phyloP scores from a whole-genome alignment of 1,140 invertebrate species.

The Euschistus heros region DNA sequence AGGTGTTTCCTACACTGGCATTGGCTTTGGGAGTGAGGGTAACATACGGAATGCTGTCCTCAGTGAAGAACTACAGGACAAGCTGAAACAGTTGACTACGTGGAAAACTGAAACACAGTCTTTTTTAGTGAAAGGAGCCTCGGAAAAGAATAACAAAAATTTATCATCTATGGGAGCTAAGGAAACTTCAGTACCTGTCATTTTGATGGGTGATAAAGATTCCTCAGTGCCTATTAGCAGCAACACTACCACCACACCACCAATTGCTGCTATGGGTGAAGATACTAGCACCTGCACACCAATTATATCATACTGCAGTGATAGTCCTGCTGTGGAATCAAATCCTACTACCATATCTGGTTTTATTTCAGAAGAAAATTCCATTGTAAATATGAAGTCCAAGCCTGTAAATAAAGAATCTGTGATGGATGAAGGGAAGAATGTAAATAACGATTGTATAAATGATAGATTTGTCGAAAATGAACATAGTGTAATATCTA shows the following conservation, averaged over 20 bases:
- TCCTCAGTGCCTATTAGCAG: not conserved
- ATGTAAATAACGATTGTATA: not conserved
- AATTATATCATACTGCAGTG: too few relatives aligned
- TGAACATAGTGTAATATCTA: not conserved
- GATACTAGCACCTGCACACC: too few relatives aligned
- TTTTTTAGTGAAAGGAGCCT: slow-evolving; percentile 36
- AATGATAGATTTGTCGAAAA: not conserved
- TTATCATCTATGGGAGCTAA: not conserved
- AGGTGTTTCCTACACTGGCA: slow-evolving; percentile 26
- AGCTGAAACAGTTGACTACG: slow-evolving; percentile 41
- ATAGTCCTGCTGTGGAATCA: not conserved
- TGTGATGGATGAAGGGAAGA: not conserved
- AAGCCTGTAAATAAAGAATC: not conserved
- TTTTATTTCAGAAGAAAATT: not conserved
- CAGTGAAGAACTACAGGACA: slow-evolving; percentile 44
- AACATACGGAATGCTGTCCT: slow-evolving; percentile 41
- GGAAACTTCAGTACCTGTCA: not conserved
- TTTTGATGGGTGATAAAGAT: not conserved
- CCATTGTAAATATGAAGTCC: too few relatives aligned
- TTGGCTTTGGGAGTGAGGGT: slow-evolving; percentile 43
- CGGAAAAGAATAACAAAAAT: slow-evolving; percentile 30
- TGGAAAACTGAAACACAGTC: slow-evolving; percentile 28
- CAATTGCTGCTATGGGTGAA: too few relatives aligned
- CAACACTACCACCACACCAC: not conserved
- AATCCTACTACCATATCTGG: not conserved